A percentile compares a stretch with the other conserved stretches of the same genome.
phyloP scores from a whole-genome alignment of 2,888 invertebrate genomes.

The Theretra japonica region DNA sequence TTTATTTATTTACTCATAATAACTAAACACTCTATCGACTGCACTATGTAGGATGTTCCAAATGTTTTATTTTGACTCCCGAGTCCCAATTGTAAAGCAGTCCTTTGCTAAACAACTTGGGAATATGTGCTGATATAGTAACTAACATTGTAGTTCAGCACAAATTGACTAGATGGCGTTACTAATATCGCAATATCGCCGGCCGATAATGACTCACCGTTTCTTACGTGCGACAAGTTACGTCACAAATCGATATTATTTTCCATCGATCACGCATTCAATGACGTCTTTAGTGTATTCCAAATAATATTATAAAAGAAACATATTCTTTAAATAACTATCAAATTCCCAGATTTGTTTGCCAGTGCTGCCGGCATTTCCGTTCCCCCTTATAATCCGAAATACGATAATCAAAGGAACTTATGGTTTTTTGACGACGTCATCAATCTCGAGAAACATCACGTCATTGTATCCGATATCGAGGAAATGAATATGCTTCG shows the following conservation, averaged over 20 bases:
- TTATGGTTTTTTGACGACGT: conserved; percentile 16
- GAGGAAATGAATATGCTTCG: neutral
- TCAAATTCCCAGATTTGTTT: neutral
- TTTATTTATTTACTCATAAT: too few relatives aligned
- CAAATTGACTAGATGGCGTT: conserved; percentile 19
- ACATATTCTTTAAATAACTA: neutral
- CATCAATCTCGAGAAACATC: neutral
- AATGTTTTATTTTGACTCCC: too few relatives aligned
- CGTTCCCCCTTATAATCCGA: neutral
- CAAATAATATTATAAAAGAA: neutral
- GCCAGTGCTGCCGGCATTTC: neutral
- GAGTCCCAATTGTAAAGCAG: too few relatives aligned
- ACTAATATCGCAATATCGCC: neutral
- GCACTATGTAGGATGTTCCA: too few relatives aligned
- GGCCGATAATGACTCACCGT: too few relatives aligned
- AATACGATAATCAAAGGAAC: neutral
- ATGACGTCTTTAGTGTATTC: too few relatives aligned
- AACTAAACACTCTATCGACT: too few relatives aligned
- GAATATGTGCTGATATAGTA: neutral
- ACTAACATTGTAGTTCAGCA: neutral
- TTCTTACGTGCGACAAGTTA: neutral
- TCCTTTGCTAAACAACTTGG: too few relatives aligned
- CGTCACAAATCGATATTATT: neutral
- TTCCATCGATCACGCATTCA: neutral
- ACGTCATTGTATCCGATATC: neutral